Evolutionary conservation across 53 echinoderm and acorn worm genomes (phyloP).

Genomic region (Luidia sarsii): DNA sequence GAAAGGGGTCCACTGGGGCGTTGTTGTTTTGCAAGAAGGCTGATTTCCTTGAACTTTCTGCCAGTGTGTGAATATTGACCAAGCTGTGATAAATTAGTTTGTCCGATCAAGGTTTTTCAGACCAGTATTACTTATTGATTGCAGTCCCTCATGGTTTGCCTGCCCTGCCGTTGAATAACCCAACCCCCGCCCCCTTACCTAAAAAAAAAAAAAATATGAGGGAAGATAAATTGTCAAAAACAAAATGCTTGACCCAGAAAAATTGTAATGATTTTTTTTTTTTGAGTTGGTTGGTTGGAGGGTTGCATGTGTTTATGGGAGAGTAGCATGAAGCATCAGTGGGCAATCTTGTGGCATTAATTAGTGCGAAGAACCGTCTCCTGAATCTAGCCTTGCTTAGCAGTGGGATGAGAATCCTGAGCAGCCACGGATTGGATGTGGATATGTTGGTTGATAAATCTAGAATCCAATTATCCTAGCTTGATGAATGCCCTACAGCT

Average conservation of each 20-base stretch:
- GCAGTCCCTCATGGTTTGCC: neutral
- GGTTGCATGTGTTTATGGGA: constrained; percentile 20
- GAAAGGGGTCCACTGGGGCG: no score
- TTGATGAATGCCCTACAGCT: constrained; percentile 59
- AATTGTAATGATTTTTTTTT: constrained; percentile 15
- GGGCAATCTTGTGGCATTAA: constrained; percentile 55
- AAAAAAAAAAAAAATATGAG: neutral
- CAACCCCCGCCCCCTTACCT: no score
- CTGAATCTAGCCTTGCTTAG: constrained; percentile 41
- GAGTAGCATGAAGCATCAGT: constrained; percentile 44
- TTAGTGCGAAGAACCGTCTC: constrained; percentile 58
- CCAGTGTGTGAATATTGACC: neutral
- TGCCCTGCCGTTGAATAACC: constrained; percentile 7
- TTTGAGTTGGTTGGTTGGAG: neutral
- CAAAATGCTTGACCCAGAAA: constrained; percentile 51
- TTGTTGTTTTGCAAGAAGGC: no score
- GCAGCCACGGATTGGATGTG: constrained; percentile 43
- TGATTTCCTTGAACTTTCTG: neutral
- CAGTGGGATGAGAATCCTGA: no score
- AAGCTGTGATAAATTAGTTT: neutral
- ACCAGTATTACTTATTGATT: constrained; percentile 42
- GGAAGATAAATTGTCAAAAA: constrained; percentile 40
- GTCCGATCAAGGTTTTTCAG: constrained; percentile 21
- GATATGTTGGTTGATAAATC: constrained; percentile 65
- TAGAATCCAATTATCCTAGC: constrained; percentile 57